Conservation (phyloP, 2,797 vertebrate species). For the Champsocephalus esox region DNA sequence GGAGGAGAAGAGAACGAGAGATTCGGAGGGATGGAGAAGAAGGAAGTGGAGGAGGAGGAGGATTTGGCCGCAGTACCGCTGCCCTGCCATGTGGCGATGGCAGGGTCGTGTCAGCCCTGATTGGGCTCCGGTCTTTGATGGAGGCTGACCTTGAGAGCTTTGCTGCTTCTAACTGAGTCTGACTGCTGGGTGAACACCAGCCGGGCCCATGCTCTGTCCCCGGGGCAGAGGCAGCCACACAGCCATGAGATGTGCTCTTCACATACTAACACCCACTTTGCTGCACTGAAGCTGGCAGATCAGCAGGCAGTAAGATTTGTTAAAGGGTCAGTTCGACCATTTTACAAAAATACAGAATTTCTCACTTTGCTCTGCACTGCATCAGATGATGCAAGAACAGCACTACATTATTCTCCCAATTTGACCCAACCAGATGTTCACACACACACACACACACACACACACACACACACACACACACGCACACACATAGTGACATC, state of each 20-base stretch:
- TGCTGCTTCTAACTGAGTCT: slow-evolving; percentile 50
- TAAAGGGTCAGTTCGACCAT: background rate
- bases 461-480: no score
- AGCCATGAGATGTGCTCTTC: slow-evolving; percentile 17
- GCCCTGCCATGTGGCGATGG: slow-evolving; percentile 39
- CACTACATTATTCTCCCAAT: no score
- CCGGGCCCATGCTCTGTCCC: slow-evolving; percentile 17
- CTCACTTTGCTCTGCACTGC: background rate
- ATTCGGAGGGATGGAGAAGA: slow-evolving; percentile 9
- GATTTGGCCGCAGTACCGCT: slow-evolving; percentile 28
- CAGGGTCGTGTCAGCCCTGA: slow-evolving; percentile 53
- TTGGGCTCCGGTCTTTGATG: slow-evolving; percentile 55
- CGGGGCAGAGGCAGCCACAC: slow-evolving; percentile 23
- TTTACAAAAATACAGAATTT: background rate
- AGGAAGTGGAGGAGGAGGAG: background rate
- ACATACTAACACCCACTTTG: background rate
- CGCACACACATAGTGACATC: no score
- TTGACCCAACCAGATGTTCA: no score
- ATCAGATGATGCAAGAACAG: no score
- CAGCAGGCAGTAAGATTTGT: background rate
- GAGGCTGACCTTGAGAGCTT: slow-evolving; percentile 65
- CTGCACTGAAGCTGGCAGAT: background rate
- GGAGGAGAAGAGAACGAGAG: slow-evolving; percentile 12
- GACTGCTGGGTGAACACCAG: slow-evolving; percentile 35
- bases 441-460: no score